Evolutionary conservation across 2,888 invertebrate genomes (phyloP).

Genomic region (Tigriopus californicus): DNA sequence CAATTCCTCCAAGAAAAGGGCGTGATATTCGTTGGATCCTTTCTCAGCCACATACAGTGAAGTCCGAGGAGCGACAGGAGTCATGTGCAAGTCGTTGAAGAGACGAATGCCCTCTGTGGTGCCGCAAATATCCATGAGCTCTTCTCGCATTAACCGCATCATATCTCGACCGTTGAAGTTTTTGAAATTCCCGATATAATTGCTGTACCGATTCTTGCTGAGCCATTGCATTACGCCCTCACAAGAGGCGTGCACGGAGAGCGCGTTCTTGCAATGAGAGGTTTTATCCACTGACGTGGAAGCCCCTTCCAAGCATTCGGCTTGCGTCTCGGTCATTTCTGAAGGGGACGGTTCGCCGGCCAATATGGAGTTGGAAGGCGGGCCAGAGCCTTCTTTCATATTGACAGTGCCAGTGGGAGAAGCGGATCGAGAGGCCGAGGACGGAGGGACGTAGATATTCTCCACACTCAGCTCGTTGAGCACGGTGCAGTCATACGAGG

Average conservation of each 20-base stretch:
- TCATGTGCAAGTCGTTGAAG: constrained; percentile 57
- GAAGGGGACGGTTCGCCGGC: neutral
- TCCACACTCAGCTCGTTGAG: constrained; percentile 38
- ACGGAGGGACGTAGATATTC: constrained; percentile 17
- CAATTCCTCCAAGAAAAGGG: constrained; percentile 53
- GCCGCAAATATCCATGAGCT: constrained; percentile 69
- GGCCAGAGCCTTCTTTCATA: neutral
- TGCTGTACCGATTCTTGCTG: constrained; percentile 50
- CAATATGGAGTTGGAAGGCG: neutral
- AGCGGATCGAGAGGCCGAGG: neutral
- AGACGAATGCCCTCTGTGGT: constrained; percentile 81
- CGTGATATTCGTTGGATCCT: constrained; percentile 46
- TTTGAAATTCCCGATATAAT: constrained; percentile 53
- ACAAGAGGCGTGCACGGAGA: constrained; percentile 19
- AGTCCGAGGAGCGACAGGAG: constrained; percentile 45
- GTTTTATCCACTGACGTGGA: too few species aligned
- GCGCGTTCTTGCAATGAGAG: too few species aligned
- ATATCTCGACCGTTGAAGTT: constrained; percentile 77
- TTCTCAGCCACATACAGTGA: constrained; percentile 63
- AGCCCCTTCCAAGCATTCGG: neutral
- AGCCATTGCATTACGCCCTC: constrained; percentile 60
- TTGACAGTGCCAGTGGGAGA: neutral
- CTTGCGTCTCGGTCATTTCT: neutral
- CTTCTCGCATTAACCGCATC: constrained; percentile 67
- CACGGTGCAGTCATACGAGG: constrained; percentile 86